A percentile compares a stretch with the other conserved stretches of the same genome.
phyloP scores from a whole-genome alignment of 2,888 invertebrate genomes.

The Ganaspis brasiliensis region DNA sequence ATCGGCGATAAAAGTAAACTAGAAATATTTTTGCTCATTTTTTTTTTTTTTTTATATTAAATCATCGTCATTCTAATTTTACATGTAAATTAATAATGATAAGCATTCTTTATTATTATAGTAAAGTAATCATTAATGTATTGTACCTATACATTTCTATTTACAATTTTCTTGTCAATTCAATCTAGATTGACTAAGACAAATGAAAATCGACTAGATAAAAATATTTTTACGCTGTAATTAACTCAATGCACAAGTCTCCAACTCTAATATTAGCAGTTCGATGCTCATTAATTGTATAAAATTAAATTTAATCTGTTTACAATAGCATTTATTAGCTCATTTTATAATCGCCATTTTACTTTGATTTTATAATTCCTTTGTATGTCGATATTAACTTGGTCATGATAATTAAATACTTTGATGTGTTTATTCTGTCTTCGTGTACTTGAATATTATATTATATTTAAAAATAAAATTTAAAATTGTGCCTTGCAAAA shows the following conservation, averaged over 20 bases:
- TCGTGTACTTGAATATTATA: background rate
- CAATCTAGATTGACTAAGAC: no score
- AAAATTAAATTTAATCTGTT: conserved; percentile 18
- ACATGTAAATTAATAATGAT: background rate
- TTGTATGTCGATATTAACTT: conserved; percentile 28
- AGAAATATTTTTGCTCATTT: no score
- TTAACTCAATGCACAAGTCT: no score
- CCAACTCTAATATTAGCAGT: background rate
- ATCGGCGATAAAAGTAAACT: conserved; percentile 34
- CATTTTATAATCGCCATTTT: conserved; percentile 26
- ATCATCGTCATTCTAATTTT: background rate
- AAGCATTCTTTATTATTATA: background rate
- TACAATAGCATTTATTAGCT: background rate
- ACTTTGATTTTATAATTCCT: conserved; percentile 26
- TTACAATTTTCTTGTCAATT: no score
- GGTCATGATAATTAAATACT: conserved; percentile 20
- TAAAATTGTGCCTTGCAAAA: background rate
- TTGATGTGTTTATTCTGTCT: conserved; percentile 7
- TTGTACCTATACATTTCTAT: no score
- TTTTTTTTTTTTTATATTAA: background rate
- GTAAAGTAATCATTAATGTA: conserved; percentile 6
- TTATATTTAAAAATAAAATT: conserved; percentile 26
- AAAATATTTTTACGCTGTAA: no score
- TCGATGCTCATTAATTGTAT: background rate
- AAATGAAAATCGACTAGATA: no score